Evolutionary conservation across 2,113 vertebrate species (phyloP), one percentile per base, ranked within the genome.

Genomic region (Bolborhynchus lineola): DNA sequence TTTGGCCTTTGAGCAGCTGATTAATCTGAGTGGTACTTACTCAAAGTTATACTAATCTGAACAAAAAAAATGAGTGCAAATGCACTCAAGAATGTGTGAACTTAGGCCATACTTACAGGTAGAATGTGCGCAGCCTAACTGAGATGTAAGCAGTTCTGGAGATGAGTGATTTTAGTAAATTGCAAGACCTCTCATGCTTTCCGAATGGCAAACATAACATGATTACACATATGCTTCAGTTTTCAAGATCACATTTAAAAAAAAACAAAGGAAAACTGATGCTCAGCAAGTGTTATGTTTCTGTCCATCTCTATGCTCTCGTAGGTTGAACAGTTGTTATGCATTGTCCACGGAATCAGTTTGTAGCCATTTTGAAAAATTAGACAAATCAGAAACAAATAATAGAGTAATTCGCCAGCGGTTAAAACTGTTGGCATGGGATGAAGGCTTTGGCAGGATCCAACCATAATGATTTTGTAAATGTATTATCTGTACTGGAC

Each of bases 331-430:
- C 16, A 26, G 11, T 65, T 78, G 23, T 63, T 86, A 13, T 1
- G 6, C 29, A 29, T 52, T 76, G 64, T 60, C 26, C 19, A n/a
- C 7, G 13, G 31, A 93, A 72, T 15, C 24, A 91, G 28, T 18
- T 37, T 57, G 33, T 5, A 96, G 44, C 5, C 28, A n/a, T 29
- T 63, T 42, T 83, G 57, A 93, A 84, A 95, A 93, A 94, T 80
- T 53, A 94, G 50, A 60, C 39, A 95, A 87, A 92, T 88, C 35
- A 93, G 52, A 94, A 95, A 80, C 44, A 88, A 95, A 74, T 82
- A 94, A 79, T 31, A 78, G 11, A 85, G 8, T 63, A 64, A 85
- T 92, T 97, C 94, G 62, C 41, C 52, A 76, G 37, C 64, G 42
- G 55, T 84, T 89, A 28, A 92, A 97, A 69, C 59, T 95, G 60